phyloP scores from a whole-genome alignment of 1,140 invertebrate species.

The Drosophila ogumai region DNA sequence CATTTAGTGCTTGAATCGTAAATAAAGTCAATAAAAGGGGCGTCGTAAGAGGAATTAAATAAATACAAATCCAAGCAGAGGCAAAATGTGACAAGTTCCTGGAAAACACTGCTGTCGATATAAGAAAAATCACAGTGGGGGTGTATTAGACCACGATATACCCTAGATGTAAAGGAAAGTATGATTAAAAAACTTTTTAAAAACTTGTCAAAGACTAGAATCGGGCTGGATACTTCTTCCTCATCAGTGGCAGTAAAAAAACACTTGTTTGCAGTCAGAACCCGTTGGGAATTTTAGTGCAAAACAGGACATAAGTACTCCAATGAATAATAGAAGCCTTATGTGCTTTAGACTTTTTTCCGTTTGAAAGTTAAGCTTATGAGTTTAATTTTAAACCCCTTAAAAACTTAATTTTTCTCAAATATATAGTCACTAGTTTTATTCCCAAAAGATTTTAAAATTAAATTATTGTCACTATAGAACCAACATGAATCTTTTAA shows the following conservation, averaged over 20 bases:
- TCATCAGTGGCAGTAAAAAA: neutral
- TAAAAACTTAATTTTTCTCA: neutral
- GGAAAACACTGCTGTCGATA: slow-evolving; percentile 50
- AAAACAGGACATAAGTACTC: neutral
- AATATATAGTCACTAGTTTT: neutral
- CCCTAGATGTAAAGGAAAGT: slow-evolving; percentile 1
- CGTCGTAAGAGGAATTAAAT: slow-evolving; percentile 51
- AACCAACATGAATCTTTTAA: neutral
- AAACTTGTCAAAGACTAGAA: too few relatives aligned
- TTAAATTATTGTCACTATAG: neutral
- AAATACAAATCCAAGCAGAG: slow-evolving; percentile 60
- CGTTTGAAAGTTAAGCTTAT: neutral
- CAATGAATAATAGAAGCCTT: neutral
- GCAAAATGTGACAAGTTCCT: slow-evolving; percentile 65
- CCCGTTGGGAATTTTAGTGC: neutral
- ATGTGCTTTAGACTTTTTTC: neutral
- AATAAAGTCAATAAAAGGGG: slow-evolving; percentile 73
- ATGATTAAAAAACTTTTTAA: too few relatives aligned
- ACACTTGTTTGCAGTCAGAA: neutral
- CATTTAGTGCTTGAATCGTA: slow-evolving; percentile 56
- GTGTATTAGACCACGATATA: neutral
- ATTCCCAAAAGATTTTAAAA: neutral
- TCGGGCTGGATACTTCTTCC: neutral
- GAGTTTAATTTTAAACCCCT: neutral
- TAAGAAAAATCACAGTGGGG: slow-evolving; percentile 20